phyloP scores from a whole-genome alignment of 2,113 vertebrate species.

The Trogon surrucura region DNA sequence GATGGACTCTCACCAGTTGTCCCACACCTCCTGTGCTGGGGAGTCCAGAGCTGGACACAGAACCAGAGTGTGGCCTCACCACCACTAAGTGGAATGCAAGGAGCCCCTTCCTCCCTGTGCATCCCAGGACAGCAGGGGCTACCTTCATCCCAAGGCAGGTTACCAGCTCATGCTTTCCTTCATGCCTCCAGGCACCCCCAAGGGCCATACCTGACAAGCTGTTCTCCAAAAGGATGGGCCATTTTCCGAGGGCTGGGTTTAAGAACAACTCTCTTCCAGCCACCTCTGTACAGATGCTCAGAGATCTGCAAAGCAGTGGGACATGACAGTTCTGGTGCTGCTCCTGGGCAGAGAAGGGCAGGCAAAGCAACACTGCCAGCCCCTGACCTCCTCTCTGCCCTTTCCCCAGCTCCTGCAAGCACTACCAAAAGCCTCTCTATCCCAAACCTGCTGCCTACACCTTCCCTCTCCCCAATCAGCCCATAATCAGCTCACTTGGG shows the following conservation, averaged over 20 bases:
- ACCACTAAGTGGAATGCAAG: not conserved
- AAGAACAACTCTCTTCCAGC: no score
- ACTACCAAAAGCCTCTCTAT: no score
- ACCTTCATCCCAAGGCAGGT: no score
- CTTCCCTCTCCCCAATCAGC: no score
- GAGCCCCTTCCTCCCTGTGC: not conserved
- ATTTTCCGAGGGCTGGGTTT: not conserved
- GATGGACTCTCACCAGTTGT: not conserved
- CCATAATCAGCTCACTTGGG: no score
- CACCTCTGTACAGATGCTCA: not conserved
- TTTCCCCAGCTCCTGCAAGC: no score
- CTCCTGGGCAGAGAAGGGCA: no score
- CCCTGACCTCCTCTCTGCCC: no score
- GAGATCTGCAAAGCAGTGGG: not conserved
- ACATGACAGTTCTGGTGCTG: not conserved
- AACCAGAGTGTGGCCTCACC: not conserved
- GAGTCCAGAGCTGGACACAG: not conserved
- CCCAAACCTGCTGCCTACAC: no score
- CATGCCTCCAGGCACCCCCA: not conserved
- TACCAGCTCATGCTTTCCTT: not conserved
- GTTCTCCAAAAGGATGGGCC: not conserved
- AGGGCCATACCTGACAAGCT: not conserved
- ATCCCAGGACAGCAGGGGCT: not conserved
- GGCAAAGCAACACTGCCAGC: not conserved
- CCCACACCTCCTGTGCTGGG: not conserved